Evolutionary conservation across 2,888 invertebrate genomes (phyloP).

Genomic region (Temnothorax unifasciatus): DNA sequence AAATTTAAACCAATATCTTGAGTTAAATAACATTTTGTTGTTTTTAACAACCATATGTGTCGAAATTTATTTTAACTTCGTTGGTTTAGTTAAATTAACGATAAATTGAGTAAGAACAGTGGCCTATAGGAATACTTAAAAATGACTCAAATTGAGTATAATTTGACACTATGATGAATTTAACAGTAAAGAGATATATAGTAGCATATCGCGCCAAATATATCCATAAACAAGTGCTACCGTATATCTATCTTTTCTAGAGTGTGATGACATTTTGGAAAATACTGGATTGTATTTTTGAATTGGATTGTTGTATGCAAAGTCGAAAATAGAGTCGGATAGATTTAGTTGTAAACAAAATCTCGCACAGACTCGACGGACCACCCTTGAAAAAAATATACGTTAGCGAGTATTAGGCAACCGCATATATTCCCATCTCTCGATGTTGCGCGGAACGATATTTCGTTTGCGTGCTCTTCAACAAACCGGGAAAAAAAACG

Average conservation of each 20-base stretch:
- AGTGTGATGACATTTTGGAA: not conserved
- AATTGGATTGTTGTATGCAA: not conserved
- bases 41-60: too few species aligned
- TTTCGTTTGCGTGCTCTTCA: conserved; percentile 25
- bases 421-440: not conserved
- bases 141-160: too few species aligned
- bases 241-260: not conserved
- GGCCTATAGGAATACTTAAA: too few species aligned
- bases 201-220: not conserved
- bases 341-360: not conserved
- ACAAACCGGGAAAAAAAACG: not conserved
- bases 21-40: too few species aligned
- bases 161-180: too few species aligned
- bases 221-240: too few species aligned
- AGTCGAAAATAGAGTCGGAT: not conserved
- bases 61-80: too few species aligned
- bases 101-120: too few species aligned
- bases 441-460: not conserved
- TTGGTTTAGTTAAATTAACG: too few species aligned
- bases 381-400: not conserved
- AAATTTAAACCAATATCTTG: too few species aligned
- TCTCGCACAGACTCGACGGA: not conserved
- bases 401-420: not conserved
- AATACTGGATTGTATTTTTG: not conserved
- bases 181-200: not conserved